phyloP scores from a whole-genome alignment of 2,888 invertebrate species.

The Chymomyza caudatula region DNA sequence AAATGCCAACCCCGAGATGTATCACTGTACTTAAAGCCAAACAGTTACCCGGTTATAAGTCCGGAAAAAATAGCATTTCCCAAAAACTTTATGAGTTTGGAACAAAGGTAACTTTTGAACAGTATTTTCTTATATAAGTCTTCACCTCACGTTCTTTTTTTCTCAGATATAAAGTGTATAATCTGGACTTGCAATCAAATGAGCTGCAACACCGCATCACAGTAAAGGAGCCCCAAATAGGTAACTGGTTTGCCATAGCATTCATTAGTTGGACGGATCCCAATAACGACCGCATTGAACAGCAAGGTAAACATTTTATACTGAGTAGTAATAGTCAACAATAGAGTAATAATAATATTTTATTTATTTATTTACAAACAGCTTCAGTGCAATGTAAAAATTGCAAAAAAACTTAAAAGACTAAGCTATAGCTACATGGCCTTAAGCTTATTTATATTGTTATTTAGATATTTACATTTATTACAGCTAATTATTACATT shows the following conservation, averaged over 20 bases:
- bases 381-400: too few species aligned
- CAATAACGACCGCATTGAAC: slow-evolving; percentile 84
- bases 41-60: slow-evolving; percentile 89
- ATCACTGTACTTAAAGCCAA: slow-evolving; percentile 86
- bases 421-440: too few species aligned
- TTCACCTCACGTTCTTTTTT: neutral
- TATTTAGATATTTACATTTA: too few species aligned
- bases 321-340: too few species aligned
- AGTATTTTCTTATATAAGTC: neutral
- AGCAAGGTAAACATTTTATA: too few species aligned
- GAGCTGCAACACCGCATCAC: slow-evolving; percentile 81
- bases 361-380: too few species aligned
- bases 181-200: slow-evolving; percentile 82
- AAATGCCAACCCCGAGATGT: slow-evolving; percentile 83
- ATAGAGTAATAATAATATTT: too few species aligned
- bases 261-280: slow-evolving; percentile 89
- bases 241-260: slow-evolving; percentile 89
- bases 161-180: slow-evolving; percentile 79
- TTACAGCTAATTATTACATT: too few species aligned
- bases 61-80: slow-evolving; percentile 89
- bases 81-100: slow-evolving; percentile 81
- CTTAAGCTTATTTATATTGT: too few species aligned
- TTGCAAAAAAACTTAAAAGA: too few species aligned
- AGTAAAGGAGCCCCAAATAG: slow-evolving; percentile 84
- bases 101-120: slow-evolving; percentile 69